These are phyloP conservation scores for Petrocephalus microphthalmus DNA, from an alignment of 2,113 vertebrate species.

Conservation along the genomic window DNA sequence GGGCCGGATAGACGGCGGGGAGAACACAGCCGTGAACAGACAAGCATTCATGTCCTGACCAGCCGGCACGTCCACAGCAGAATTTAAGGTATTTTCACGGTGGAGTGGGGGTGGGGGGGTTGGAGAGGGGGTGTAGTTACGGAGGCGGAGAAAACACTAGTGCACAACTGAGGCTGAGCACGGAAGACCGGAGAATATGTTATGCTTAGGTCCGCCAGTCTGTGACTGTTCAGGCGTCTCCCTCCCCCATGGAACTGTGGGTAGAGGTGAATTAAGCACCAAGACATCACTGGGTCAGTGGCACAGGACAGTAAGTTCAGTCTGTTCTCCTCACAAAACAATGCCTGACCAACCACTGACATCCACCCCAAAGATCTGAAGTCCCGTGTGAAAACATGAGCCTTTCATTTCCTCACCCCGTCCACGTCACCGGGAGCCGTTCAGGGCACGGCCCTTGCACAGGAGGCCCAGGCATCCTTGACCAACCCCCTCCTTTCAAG, in stretches of 20 bases:
- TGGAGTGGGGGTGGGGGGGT: conserved; percentile 1
- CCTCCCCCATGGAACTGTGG: neutral
- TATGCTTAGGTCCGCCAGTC: neutral
- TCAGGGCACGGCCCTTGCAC: neutral
- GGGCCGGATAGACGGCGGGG: conserved; percentile 44
- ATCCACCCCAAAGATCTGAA: neutral
- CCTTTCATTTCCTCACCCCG: neutral
- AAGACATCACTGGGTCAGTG: neutral
- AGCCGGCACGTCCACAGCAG: conserved; percentile 42
- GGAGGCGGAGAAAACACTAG: neutral
- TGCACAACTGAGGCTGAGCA: neutral
- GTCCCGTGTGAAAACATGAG: neutral
- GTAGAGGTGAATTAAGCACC: neutral
- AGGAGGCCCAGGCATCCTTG: neutral
- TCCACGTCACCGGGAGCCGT: neutral
- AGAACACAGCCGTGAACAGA: conserved; percentile 40
- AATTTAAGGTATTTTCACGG: conserved; percentile 37
- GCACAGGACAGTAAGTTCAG: neutral
- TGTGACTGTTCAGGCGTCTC: neutral
- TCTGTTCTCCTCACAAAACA: neutral
- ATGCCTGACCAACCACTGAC: neutral
- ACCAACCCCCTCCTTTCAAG: neutral
- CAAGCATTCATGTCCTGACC: conserved; percentile 39
- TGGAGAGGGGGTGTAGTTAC: neutral
- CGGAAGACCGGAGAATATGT: neutral